Percentiles rank a stretch among this genome's conserved stretches.
Evolutionary conservation across 2,113 vertebrate species (phyloP).

Genomic region (Caranx melampygus): DNA sequence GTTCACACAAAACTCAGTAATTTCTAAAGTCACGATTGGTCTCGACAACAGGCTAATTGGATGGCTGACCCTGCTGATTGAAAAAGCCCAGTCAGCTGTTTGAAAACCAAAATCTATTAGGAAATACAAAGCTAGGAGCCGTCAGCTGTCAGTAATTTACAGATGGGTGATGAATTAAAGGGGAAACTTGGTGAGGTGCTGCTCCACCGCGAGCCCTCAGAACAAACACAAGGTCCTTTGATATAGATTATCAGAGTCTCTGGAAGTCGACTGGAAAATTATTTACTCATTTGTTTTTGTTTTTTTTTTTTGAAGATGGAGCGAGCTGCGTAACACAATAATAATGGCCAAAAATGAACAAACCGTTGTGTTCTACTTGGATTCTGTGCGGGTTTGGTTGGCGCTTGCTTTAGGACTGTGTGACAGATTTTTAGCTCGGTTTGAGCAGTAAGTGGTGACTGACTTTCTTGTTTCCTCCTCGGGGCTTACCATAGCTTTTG

Average conservation of each 20-base stretch:
- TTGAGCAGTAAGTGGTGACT: no score
- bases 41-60: constrained; percentile 67
- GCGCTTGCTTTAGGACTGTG: no score
- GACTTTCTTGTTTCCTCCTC: no score
- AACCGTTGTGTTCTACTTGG: no score
- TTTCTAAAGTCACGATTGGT: constrained; percentile 56
- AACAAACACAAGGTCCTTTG: neutral
- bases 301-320: no score
- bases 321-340: no score
- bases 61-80: constrained; percentile 61
- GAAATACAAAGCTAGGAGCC: constrained; percentile 42
- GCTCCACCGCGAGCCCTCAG: neutral
- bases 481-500: no score
- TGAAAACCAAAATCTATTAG: constrained; percentile 56
- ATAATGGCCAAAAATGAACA: no score
- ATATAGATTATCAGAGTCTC: neutral
- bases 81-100: constrained; percentile 59
- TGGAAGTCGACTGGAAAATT: neutral
- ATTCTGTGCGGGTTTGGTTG: no score
- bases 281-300: no score
- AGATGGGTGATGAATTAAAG: constrained; percentile 26
- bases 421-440: no score
- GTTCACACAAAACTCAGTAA: constrained; percentile 63
- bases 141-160: constrained; percentile 47
- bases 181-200: neutral